Conservation (phyloP, 1,140 invertebrate genomes). For the Thaumatotibia leucotreta region DNA sequence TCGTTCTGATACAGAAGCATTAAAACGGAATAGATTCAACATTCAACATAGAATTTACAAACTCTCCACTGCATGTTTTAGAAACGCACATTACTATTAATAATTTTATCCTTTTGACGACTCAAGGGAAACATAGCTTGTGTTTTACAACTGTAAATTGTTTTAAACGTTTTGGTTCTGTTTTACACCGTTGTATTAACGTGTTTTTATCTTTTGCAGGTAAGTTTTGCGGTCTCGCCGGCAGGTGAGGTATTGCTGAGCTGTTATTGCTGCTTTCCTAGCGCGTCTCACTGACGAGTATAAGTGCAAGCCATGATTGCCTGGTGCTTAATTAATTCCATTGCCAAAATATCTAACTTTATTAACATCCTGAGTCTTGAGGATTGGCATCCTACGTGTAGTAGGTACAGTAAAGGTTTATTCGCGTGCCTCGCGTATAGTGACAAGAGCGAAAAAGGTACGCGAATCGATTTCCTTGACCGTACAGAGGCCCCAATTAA, state of each 20-base stretch:
- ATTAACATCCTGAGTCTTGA: too few relatives aligned
- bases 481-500: too few relatives aligned
- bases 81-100: not conserved
- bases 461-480: too few relatives aligned
- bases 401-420: too few relatives aligned
- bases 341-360: too few relatives aligned
- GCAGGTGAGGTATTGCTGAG: constrained; percentile 59
- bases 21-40: not conserved
- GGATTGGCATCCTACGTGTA: too few relatives aligned
- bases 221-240: constrained; percentile 45
- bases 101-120: not conserved
- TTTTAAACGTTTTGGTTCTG: not conserved
- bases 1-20: not conserved
- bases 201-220: constrained; percentile 59
- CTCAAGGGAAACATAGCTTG: too few relatives aligned
- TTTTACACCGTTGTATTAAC: constrained; percentile 33
- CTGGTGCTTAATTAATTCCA: too few relatives aligned
- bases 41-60: not conserved
- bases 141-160: not conserved
- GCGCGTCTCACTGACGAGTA: too few relatives aligned
- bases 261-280: not conserved
- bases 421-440: too few relatives aligned
- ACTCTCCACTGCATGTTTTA: not conserved
- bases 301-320: too few relatives aligned
- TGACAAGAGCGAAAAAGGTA: too few relatives aligned